These are phyloP conservation scores for Sebastes vulpes DNA, from an alignment of 2,797 vertebrate species.

Conservation along the genomic window DNA sequence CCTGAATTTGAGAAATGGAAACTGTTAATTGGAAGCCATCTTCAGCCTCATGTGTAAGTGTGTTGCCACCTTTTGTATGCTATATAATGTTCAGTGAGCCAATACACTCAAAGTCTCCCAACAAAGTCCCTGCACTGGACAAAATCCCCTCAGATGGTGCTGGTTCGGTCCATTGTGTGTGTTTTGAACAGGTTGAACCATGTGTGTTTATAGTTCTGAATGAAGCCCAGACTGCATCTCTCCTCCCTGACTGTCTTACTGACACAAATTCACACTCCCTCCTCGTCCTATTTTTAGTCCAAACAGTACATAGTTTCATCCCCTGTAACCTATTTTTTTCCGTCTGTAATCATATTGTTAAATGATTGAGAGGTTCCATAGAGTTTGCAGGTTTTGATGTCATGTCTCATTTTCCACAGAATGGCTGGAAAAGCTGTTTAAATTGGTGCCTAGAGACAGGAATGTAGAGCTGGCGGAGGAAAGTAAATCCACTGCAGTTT, in stretches of 20 bases:
- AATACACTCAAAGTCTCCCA: background rate
- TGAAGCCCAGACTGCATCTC: constrained; percentile 29
- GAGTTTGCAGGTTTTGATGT: constrained; percentile 22
- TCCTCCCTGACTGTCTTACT: constrained; percentile 55
- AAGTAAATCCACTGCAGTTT: constrained; percentile 4
- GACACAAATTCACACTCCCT: constrained; percentile 59
- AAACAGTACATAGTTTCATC: constrained; percentile 16
- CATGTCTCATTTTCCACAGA: constrained; percentile 41
- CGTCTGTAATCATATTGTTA: constrained; percentile 47
- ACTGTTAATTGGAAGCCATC: constrained; percentile 10
- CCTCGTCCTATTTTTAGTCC: constrained; percentile 59
- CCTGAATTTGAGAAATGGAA: constrained; percentile 20
- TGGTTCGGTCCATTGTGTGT: background rate
- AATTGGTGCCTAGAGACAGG: constrained; percentile 4
- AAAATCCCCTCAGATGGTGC: background rate
- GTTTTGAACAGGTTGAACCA: background rate
- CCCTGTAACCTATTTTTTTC: constrained; percentile 35
- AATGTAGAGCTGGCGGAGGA: background rate
- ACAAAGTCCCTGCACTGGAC: background rate
- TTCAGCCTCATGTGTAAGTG: background rate
- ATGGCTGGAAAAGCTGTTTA: constrained; percentile 30
- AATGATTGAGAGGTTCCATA: constrained; percentile 52
- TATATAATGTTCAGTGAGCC: background rate
- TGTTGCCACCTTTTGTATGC: background rate
- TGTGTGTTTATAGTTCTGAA: constrained; percentile 8